Evolutionary conservation across 2,113 vertebrate genomes (phyloP).

Genomic region (Pyxicephalus adspersus): DNA sequence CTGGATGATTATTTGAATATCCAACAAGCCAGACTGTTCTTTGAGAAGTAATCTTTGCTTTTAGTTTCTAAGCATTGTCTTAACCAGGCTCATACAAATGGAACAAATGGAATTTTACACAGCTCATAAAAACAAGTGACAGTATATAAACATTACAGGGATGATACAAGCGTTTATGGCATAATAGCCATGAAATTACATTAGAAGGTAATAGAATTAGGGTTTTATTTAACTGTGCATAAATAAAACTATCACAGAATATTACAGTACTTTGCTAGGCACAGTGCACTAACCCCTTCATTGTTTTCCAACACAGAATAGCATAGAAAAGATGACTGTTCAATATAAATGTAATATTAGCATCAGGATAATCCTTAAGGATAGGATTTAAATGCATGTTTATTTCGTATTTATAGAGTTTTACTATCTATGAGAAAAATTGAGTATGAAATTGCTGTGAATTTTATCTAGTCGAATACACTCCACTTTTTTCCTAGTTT

Average conservation of each 20-base stretch:
- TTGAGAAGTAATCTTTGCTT: not conserved
- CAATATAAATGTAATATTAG: not conserved
- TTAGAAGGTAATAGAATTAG: conserved; percentile 54
- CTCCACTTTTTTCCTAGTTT: too few relatives aligned
- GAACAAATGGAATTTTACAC: conserved; percentile 55
- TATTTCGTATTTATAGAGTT: not conserved
- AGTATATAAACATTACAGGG: conserved; percentile 51
- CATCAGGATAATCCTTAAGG: not conserved
- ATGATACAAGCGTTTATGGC: conserved; percentile 51
- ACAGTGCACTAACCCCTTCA: conserved; percentile 24
- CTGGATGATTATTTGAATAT: not conserved
- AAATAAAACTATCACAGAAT: conserved; percentile 44
- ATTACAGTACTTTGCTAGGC: not conserved
- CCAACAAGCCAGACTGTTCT: not conserved
- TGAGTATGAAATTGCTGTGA: too few relatives aligned
- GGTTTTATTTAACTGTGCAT: conserved; percentile 49
- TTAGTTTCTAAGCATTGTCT: conserved; percentile 23
- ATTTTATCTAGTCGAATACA: too few relatives aligned
- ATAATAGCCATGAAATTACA: conserved; percentile 54
- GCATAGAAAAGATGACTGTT: not conserved
- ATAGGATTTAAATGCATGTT: not conserved
- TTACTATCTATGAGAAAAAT: too few relatives aligned
- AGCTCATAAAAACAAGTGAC: conserved; percentile 51
- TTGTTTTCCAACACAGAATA: not conserved
- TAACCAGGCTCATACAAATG: conserved; percentile 13